Conservation (phyloP, 2,888 invertebrate species). For the Campopleginae sp. region DNA sequence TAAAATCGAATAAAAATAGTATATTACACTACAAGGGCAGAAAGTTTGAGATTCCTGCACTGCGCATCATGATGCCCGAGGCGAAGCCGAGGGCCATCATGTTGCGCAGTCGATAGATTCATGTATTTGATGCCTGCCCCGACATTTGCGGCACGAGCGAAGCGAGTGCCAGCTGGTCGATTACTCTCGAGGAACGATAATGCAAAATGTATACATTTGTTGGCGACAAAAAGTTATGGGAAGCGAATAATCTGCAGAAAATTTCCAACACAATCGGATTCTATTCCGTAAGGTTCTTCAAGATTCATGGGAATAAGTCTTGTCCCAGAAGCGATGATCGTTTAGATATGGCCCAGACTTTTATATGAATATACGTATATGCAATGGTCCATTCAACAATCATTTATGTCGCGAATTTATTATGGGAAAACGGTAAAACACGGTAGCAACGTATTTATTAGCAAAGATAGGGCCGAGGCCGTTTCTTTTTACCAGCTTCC, state of each 20-base stretch:
- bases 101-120: too few species aligned
- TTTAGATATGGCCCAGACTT: conserved; percentile 56
- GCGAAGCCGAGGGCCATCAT: too few species aligned
- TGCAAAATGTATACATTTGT: not conserved
- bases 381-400: conserved; percentile 66
- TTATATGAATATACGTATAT: conserved; percentile 8
- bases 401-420: conserved; percentile 78
- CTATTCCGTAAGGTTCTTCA: conserved; percentile 36
- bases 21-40: too few species aligned
- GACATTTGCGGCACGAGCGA: too few species aligned
- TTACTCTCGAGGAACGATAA: not conserved
- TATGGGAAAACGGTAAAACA: conserved; percentile 75
- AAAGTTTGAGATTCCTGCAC: too few species aligned
- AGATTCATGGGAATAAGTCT: conserved; percentile 33
- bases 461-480: conserved; percentile 76
- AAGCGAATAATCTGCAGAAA: not conserved
- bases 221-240: not conserved
- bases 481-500: conserved; percentile 74
- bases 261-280: conserved; percentile 30
- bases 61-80: too few species aligned
- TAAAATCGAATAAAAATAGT: too few species aligned
- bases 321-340: conserved; percentile 56
- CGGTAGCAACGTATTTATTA: conserved; percentile 81
- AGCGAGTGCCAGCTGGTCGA: too few species aligned
- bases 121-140: too few species aligned